Evolutionary conservation across 2,113 vertebrate species (phyloP).

Genomic region (Nesogale talazaci): DNA sequence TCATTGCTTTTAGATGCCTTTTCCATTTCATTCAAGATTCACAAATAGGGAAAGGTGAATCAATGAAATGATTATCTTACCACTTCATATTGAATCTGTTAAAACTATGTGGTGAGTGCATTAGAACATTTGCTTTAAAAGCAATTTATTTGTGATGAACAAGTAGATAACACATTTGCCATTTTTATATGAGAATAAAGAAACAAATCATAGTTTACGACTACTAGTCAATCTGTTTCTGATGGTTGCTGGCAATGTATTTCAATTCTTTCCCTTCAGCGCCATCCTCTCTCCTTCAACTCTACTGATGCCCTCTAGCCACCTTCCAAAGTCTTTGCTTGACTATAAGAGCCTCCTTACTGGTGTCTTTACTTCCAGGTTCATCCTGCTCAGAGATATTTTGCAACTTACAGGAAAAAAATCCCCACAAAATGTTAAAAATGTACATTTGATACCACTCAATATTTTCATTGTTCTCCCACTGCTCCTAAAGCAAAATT

Average conservation of each 20-base stretch:
- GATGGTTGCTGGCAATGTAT: background rate
- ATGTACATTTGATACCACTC: background rate
- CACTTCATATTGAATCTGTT: background rate
- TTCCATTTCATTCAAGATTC: background rate
- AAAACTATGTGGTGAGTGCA: background rate
- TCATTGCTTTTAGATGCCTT: background rate
- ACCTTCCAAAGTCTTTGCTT: background rate
- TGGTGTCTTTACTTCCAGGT: background rate
- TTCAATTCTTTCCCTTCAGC: background rate
- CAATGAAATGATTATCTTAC: constrained; percentile 13
- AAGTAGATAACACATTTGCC: background rate
- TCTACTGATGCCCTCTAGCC: background rate
- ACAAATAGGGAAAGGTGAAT: background rate
- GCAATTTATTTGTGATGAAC: background rate
- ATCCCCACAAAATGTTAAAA: background rate
- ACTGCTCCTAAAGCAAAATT: constrained; percentile 25
- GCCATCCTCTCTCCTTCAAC: background rate
- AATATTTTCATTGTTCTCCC: background rate
- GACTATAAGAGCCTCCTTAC: background rate
- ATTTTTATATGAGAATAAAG: constrained; percentile 10
- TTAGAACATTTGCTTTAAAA: constrained; percentile 1
- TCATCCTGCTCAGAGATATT: constrained; percentile 21
- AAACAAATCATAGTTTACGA: background rate
- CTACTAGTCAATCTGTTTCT: constrained; percentile 5
- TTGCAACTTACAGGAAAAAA: background rate